A percentile compares a stretch with the other conserved stretches of the same genome.
Conservation (phyloP, 2,113 vertebrate species). For the Cebus imitator region DNA sequence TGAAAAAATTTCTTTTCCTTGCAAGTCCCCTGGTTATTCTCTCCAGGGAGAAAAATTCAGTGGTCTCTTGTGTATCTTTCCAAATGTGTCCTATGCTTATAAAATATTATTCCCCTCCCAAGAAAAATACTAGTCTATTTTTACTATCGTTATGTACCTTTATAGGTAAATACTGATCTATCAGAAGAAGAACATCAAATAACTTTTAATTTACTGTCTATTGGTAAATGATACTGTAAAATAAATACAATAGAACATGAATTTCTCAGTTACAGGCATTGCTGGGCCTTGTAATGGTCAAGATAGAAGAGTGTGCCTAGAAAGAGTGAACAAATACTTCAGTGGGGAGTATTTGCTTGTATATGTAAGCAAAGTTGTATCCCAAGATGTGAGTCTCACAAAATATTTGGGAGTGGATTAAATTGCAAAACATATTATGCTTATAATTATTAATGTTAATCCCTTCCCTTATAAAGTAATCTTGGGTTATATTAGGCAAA, state of each 20-base stretch:
- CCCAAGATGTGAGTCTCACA: not conserved
- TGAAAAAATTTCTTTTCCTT: not conserved
- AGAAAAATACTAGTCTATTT: not conserved
- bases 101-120: not conserved
- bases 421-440: not conserved
- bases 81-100: not conserved
- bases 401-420: not conserved
- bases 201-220: not conserved
- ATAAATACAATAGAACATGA: not conserved
- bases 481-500: not conserved
- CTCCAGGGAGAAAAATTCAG: not conserved
- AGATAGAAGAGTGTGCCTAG: not conserved
- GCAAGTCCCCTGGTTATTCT: not conserved
- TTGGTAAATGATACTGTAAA: not conserved
- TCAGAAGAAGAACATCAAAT: not conserved
- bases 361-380: not conserved
- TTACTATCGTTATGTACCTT: not conserved
- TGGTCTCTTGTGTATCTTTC: not conserved
- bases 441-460: not conserved
- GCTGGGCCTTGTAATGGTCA: not conserved
- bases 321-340: not conserved
- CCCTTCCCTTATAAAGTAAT: not conserved
- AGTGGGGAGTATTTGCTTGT: not conserved
- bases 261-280: not conserved
- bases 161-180: not conserved